Base-by-base conservation (phyloP, 2,888 invertebrate species). In the Calliopum simillimum region DNA sequence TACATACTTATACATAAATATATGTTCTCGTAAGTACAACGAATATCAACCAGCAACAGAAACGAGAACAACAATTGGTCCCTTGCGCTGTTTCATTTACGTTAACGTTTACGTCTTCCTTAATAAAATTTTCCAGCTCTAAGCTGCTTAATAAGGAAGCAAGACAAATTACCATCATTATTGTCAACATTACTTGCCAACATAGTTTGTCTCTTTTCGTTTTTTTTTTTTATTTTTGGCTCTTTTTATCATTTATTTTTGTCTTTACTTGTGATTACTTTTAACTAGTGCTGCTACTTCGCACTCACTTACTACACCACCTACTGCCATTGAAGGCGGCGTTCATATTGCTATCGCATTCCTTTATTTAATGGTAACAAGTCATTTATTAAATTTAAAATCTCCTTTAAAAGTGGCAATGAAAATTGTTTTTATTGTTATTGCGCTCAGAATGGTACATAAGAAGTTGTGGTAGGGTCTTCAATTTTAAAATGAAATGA, bases 21-120 rank as follows among this genome's bases (percentile, higher is more conserved):
- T n/a, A n/a, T n/a, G n/a, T n/a, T n/a, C n/a, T n/a, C n/a, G n/a
- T n/a, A n/a, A n/a, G 44, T 53, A 66, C 51, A 41, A 43, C 14
- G 8, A 44, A 56, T 21, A 58, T 14, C 67, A 46, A 58, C 61
- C 33, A 64, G 49, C 46, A 8, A 47, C 51, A 33, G 58, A 14
- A 59, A 59, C 44, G 49, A 64, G n/a, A 76, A 75, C 73, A 59
- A 76, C 72, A 25, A 61, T 46, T 23, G 44, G 61, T 61, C 61
- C 46, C 59, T 59, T 41, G 59, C 41, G 59, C 41, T 19, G 21
- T 19, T 21, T 46, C 46, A 14, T n/a, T 61, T 44, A 16, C 33
- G 8, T 5, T 33, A 33, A 33, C 33, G 33, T 33, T 33, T 46
- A 5, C 44, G 43, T 44, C 61, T 44, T 61, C 61, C 46, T 61